Base-by-base conservation (phyloP, 2,888 invertebrate species). In the Monoplex corrugatus region DNA sequence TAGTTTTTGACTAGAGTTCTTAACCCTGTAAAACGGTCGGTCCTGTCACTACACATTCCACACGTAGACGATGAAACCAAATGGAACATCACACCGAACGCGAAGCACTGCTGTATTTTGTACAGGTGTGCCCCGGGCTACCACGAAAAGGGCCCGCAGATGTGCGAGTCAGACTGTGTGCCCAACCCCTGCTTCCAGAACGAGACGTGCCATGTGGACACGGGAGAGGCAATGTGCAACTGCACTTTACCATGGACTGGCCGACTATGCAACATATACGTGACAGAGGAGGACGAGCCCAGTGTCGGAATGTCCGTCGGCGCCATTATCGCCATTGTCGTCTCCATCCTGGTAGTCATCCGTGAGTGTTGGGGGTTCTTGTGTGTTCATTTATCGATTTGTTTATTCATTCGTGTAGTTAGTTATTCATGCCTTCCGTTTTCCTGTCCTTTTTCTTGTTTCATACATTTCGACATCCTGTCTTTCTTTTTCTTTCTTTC, bases 181-280 rank as follows among this genome's bases (percentile, higher is more conserved):
- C 91, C 91, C 44, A 91, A 91, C 80, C 91, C 91, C 8, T 97
- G 97, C 93, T 95, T 95, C 87, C 96, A 96, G 90, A 96, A 96
- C 43, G 96, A 96, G 35, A 95, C 93, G 1, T 95, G 95, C 90
- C 78, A 86, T 10, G 90, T 90, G 57, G 91, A 91, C 10, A 88
- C 82, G 38, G 72, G 91, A 10, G 94, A 94, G 35, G 94, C 93
- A 91, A 90, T 98, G 90, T 99, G 99, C 95, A 98, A 98, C 93
- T 99, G 99, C 95, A 97, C 98, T 92, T 98, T 99, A 10, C 85
- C 99, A n/a, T 99, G 98, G 98, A 98, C 98, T 0, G 99, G 99
- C 19, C 92, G 94, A 2, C 86, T 93, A 38, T 94, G 95, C 92
- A 92, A 94, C 86, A 23, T 50, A 43, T 88, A 83, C 83, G 43